Conservation (phyloP, 1,140 invertebrate species). For the Drosophila navojoa region DNA sequence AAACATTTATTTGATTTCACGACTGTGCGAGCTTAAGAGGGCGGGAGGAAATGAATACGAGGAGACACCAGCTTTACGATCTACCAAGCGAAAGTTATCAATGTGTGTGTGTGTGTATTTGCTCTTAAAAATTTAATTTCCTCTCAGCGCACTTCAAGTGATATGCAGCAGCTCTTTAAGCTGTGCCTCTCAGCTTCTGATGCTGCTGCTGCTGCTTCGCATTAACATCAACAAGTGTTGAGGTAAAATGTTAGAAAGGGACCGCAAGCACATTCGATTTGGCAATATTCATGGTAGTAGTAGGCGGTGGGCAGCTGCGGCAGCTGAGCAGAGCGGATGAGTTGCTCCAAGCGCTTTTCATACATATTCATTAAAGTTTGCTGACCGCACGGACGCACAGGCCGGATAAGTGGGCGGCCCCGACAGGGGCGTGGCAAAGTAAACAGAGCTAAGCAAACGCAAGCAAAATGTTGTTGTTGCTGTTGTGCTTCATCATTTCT, state of each 20-base stretch:
- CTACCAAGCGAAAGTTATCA: neutral
- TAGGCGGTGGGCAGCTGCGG: too few relatives aligned
- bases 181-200: neutral
- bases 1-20: conserved; percentile 47
- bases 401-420: conserved; percentile 1
- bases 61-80: neutral
- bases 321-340: conserved; percentile 10
- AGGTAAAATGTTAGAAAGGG: conserved; percentile 37
- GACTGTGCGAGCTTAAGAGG: neutral
- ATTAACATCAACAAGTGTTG: conserved; percentile 76
- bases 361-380: conserved; percentile 82
- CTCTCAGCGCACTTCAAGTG: neutral
- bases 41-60: neutral
- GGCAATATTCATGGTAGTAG: neutral
- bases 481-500: conserved; percentile 78
- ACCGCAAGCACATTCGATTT: conserved; percentile 45
- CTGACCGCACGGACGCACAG: conserved; percentile 74
- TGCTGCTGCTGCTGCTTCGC: conserved; percentile 17
- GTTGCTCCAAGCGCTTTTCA: conserved; percentile 74
- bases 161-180: neutral
- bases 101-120: neutral
- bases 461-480: conserved; percentile 30
- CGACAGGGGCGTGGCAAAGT: conserved; percentile 1
- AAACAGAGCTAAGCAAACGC: conserved; percentile 25
- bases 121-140: conserved; percentile 5